Conservation (phyloP, 2,888 invertebrate species). For the Melipona beecheii region DNA sequence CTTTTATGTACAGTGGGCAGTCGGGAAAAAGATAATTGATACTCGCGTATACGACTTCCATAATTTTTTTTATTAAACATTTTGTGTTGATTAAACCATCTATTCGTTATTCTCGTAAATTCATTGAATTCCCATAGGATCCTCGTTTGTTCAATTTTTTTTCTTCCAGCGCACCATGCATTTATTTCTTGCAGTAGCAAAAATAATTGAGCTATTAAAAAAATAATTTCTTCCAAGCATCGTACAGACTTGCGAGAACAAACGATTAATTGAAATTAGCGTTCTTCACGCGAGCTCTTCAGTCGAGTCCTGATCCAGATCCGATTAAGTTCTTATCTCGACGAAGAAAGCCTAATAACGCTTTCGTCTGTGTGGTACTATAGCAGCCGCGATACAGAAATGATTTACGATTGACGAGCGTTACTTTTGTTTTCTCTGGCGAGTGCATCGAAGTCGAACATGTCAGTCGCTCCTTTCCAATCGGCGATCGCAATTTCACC, state of each 20-base stretch:
- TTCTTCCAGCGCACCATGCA: too few species aligned
- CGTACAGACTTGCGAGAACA: too few species aligned
- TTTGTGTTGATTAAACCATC: too few species aligned
- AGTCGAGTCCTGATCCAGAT: neutral
- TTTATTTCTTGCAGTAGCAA: neutral
- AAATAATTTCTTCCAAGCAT: neutral
- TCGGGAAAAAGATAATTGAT: too few species aligned
- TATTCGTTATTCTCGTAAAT: too few species aligned
- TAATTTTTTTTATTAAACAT: too few species aligned
- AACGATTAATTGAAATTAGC: neutral
- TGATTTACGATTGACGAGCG: conserved; percentile 21
- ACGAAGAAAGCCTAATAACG: neutral
- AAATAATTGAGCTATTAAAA: neutral
- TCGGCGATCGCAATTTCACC: conserved; percentile 41
- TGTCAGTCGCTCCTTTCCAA: conserved; percentile 24
- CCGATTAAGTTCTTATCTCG: neutral
- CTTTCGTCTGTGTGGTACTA: neutral
- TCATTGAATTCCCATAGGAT: too few species aligned
- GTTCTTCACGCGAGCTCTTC: neutral
- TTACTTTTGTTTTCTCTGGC: conserved; percentile 23
- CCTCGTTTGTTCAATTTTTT: too few species aligned
- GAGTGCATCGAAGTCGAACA: conserved; percentile 28
- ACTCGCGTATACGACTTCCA: too few species aligned
- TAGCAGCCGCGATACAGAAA: neutral
- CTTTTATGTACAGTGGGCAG: neutral